These are phyloP conservation scores for Dolichotis patagonum DNA, from an alignment of 2,113 vertebrate species.

Conservation along the genomic window DNA sequence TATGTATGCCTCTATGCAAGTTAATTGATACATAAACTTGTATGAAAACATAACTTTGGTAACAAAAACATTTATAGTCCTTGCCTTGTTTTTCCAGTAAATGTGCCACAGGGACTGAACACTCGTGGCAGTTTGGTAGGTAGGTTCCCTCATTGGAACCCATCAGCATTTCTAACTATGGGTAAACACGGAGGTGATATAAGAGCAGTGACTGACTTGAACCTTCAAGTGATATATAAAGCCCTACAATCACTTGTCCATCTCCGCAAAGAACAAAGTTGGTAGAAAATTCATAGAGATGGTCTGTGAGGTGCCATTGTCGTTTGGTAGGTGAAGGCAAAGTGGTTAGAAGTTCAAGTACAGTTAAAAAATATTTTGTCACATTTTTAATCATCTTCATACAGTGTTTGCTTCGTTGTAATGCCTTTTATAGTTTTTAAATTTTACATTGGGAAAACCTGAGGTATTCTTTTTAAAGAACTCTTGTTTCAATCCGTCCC, in stretches of 20 bases:
- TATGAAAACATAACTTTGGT: conserved; percentile 20
- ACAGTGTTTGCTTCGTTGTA: background rate
- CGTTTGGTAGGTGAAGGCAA: background rate
- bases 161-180: background rate
- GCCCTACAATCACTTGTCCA: background rate
- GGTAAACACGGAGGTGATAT: conserved; percentile 29
- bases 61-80: background rate
- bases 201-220: conserved; percentile 49
- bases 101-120: background rate
- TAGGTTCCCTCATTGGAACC: background rate
- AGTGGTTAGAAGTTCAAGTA: conserved; percentile 29
- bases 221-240: conserved; percentile 34
- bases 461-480: background rate
- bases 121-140: background rate
- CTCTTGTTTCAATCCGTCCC: conserved; percentile 16
- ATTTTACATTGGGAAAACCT: conserved; percentile 1
- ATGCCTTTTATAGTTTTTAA: background rate
- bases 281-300: background rate
- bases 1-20: background rate
- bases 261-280: background rate
- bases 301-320: background rate
- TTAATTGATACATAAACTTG: background rate
- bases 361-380: background rate
- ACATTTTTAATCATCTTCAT: conserved; percentile 38
- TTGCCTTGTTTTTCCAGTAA: conserved; percentile 32